Evolutionary conservation across 92 coral and sea anemone species (phyloP), one percentile per base, ranked within the genome.

Genomic region (Parazoanthus darwini): DNA sequence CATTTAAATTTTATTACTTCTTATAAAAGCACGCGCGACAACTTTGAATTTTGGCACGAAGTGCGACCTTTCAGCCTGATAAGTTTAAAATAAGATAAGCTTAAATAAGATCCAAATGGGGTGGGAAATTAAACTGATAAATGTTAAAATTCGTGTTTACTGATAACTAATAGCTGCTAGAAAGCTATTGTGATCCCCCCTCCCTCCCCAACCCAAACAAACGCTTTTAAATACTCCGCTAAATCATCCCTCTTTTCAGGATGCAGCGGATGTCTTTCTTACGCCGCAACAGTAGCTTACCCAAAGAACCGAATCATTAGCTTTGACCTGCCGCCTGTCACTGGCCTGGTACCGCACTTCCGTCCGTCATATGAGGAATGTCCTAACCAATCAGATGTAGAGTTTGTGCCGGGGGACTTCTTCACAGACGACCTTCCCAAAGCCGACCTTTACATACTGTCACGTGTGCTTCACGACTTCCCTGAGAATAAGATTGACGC

Each of bases 401-500:
- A 71, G 87, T 84, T 84, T 8, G 87, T 11, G 48, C 44, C 87
- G 5, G 87, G 87, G 22, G 68, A 84, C 35, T 84, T 84, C 79
- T 84, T 84, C 36, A 84, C 68, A 56, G 87, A 84, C 58, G 87
- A 84, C 25, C 78, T 84, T 29, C 87, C 87, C 29, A 36, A 74
- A 48, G 87, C 87, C 6, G 78, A 84, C 79, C 51, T 84, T 78
- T 84, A 71, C 66, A 51, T 84, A 84, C 56, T 84, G 75, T 84
- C 87, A 29, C 87, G 87, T 33, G 87, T 84, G 35, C 56, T 84
- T 18, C 87, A 84, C 68, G 87, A 84, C 79, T 84, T 84, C 87
- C 18, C 79, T 15, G 78, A 84, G 35, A 79, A 84, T 22, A 84
- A 70, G 66, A 84, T 84, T 71, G 79, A 84, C 79, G 77, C 67